Evolutionary conservation across 2,797 vertebrate species (phyloP).

Genomic region (Liparis tanakae): DNA sequence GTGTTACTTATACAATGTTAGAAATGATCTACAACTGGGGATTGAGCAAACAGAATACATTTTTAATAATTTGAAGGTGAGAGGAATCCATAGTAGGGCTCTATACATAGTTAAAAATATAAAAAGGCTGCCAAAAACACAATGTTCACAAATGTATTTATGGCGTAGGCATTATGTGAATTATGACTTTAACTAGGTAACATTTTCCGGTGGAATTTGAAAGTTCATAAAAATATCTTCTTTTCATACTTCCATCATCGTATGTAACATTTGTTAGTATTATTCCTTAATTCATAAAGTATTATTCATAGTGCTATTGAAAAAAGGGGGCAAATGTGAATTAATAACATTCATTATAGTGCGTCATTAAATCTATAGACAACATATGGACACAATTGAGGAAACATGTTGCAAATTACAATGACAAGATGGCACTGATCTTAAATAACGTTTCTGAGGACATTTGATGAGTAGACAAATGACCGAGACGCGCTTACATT

Average conservation of each 20-base stretch:
- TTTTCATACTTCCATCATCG: constrained; percentile 11
- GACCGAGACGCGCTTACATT: constrained; percentile 40
- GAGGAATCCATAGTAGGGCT: constrained; percentile 34
- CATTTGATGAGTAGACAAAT: constrained; percentile 26
- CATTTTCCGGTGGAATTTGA: constrained; percentile 52
- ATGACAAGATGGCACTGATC: constrained; percentile 15
- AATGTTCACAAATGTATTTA: constrained; percentile 42
- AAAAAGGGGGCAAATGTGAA: constrained; percentile 20
- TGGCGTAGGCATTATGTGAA: constrained; percentile 39
- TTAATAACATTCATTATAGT: constrained; percentile 39
- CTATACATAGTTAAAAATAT: constrained; percentile 36
- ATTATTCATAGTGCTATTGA: constrained; percentile 29
- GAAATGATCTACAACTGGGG: constrained; percentile 32
- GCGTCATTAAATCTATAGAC: constrained; percentile 34
- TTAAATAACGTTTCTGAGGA: constrained; percentile 30
- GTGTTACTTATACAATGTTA: constrained; percentile 40
- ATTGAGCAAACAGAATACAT: constrained; percentile 32
- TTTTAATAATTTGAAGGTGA: constrained; percentile 28
- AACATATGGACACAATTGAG: constrained; percentile 23
- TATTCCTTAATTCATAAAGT: constrained; percentile 16
- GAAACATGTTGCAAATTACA: constrained; percentile 17
- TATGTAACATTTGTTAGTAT: constrained; percentile 30
- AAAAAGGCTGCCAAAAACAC: constrained; percentile 50
- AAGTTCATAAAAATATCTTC: constrained; percentile 54
- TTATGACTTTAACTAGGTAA: constrained; percentile 31